A percentile compares a stretch with the other conserved stretches of the same genome.
Conservation (phyloP, 2,113 vertebrate genomes). For the Ardeotis arabs region DNA sequence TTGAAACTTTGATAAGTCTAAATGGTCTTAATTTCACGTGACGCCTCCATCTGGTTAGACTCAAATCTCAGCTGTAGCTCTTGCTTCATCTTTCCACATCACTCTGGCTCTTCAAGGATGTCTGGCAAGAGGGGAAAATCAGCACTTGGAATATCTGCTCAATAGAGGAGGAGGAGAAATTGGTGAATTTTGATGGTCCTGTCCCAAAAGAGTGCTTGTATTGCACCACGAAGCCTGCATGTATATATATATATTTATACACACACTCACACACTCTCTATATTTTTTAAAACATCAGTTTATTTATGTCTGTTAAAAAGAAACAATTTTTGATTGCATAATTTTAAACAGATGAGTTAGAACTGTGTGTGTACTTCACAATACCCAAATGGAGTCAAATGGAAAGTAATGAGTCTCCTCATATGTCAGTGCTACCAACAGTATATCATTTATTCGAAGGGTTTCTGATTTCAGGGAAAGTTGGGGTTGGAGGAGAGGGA, state of each 20-base stretch:
- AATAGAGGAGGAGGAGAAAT: not conserved
- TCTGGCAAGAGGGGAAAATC: not conserved
- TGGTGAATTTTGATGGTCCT: not conserved
- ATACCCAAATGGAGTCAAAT: not conserved
- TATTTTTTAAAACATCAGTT: not conserved
- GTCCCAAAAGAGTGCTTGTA: not conserved
- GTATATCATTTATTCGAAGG: not conserved
- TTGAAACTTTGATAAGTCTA: not conserved
- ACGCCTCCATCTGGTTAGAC: not conserved
- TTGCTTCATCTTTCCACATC: not conserved
- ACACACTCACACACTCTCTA: not conserved
- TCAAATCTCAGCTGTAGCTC: not conserved
- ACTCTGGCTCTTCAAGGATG: not conserved
- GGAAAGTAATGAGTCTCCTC: not conserved
- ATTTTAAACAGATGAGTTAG: not conserved
- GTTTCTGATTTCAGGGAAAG: not conserved
- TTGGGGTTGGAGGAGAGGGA: not conserved
- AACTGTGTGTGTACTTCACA: not conserved
- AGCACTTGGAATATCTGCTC: not conserved
- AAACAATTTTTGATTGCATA: not conserved
- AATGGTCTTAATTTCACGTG: not conserved
- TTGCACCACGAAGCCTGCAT: not conserved
- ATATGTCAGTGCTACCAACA: rapidly evolving
- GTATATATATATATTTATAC: no score
- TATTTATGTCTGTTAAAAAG: not conserved